phyloP scores from a whole-genome alignment of 2,888 invertebrate genomes.

The Eumerus sabulonum region DNA sequence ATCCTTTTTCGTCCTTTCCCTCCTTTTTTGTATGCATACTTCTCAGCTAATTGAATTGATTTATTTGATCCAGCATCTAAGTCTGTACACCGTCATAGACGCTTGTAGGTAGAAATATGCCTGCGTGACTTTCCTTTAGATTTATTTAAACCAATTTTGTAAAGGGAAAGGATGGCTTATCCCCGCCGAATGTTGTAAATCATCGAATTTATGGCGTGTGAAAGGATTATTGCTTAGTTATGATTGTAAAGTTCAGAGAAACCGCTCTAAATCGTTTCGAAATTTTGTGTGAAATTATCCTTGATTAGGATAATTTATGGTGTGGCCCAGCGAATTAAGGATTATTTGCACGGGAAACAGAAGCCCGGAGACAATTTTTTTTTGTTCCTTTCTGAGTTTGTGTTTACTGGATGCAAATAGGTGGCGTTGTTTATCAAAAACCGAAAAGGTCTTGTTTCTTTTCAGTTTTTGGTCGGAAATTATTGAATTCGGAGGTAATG shows the following conservation, averaged over 20 bases:
- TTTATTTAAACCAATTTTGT: slow-evolving; percentile 20
- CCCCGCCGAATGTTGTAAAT: slow-evolving; percentile 37
- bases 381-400: background rate
- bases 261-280: slow-evolving; percentile 58
- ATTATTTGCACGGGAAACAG: background rate
- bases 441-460: slow-evolving; percentile 24
- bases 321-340: background rate
- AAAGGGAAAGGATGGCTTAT: too few species aligned
- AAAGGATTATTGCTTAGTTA: slow-evolving; percentile 65
- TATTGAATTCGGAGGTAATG: slow-evolving; percentile 8
- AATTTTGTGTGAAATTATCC: slow-evolving; percentile 61
- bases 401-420: slow-evolving; percentile 9
- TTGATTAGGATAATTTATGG: slow-evolving; percentile 65
- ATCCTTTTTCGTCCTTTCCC: too few species aligned
- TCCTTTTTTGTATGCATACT: background rate
- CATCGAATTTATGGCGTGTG: slow-evolving; percentile 66
- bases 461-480: background rate
- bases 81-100: background rate
- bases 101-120: slow-evolving; percentile 23
- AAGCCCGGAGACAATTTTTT: slow-evolving; percentile 26
- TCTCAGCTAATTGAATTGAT: slow-evolving; percentile 51
- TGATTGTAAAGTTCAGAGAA: slow-evolving; percentile 65
- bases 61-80: slow-evolving; percentile 36
- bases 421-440: slow-evolving; percentile 47
- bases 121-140: slow-evolving; percentile 45